Base-by-base conservation (phyloP, 2,888 invertebrate species). In the Malthinus flaveolus region DNA sequence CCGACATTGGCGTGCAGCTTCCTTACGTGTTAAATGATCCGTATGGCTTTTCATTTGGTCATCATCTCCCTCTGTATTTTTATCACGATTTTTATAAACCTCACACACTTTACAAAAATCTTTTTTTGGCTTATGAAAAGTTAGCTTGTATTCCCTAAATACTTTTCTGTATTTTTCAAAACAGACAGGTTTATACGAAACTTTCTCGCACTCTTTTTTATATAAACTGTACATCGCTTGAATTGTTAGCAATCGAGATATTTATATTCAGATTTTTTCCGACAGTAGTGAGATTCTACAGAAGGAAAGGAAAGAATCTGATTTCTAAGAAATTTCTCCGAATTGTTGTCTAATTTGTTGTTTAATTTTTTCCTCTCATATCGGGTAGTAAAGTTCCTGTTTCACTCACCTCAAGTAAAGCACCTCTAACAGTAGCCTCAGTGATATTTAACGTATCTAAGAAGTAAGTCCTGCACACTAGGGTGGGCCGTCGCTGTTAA, bases 11-110 rank as follows among this genome's bases (percentile, higher is more conserved):
- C n/a, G n/a, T n/a, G n/a, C n/a, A n/a, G n/a, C n/a, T n/a, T n/a
- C n/a, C n/a, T n/a, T n/a, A n/a, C n/a, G n/a, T n/a, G n/a, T n/a
- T n/a, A n/a, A n/a, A n/a, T n/a, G n/a, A n/a, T n/a, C n/a, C n/a
- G n/a, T 44, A 61, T 9, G 13, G 32, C 10, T 58, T 35, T 45
- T 61, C 48, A 12, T 32, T 8, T 15, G 5, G 45, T 56, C 54
- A 53, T 56, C 58, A 11, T 56, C 46, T 11, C 49, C 51, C 11
- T 34, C 34, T 3, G 34, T 34, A n/a, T n/a, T n/a, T n/a, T n/a
- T n/a, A n/a, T n/a, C n/a, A n/a, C n/a, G n/a, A 34, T 34, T 34
- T 34, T 34, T 34, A 34, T 34, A 10, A 34, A 3, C 4, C 34
- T 34, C 34, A 34, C 34, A 34, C 34, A 3, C 10, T 34, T 33